These are phyloP conservation scores for Drosophila parabipectinata DNA, from an alignment of 1,140 invertebrate genomes.

Conservation along the genomic window DNA sequence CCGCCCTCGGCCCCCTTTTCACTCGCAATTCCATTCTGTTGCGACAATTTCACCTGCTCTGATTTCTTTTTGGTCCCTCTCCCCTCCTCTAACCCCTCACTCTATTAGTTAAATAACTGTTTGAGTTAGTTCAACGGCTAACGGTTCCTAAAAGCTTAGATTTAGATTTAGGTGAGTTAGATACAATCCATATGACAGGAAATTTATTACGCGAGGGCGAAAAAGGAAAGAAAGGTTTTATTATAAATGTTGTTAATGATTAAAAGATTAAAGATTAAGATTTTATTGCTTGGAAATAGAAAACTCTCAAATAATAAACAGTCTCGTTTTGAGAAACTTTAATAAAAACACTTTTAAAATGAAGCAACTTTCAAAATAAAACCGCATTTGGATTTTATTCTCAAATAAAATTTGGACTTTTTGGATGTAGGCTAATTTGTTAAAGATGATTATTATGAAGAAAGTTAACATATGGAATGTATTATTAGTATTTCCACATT, in stretches of 20 bases:
- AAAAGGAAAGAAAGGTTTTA: neutral
- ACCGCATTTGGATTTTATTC: too few relatives aligned
- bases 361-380: too few relatives aligned
- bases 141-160: conserved; percentile 33
- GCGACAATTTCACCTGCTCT: conserved; percentile 78
- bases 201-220: neutral
- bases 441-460: too few relatives aligned
- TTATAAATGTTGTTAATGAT: neutral
- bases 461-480: too few relatives aligned
- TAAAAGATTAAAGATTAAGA: too few relatives aligned
- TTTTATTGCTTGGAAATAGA: too few relatives aligned
- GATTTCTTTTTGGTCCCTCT: conserved; percentile 65
- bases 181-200: conserved; percentile 1
- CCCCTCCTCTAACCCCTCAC: conserved; percentile 1
- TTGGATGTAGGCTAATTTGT: too few relatives aligned
- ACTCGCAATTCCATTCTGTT: conserved; percentile 14
- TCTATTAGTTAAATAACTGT: conserved; percentile 74
- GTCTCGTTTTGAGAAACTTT: too few relatives aligned
- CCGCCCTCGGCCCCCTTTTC: conserved; percentile 4
- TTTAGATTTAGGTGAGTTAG: conserved; percentile 26
- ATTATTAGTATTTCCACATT: too few relatives aligned
- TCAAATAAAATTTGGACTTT: too few relatives aligned
- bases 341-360: too few relatives aligned
- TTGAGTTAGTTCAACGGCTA: conserved; percentile 43
- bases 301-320: too few relatives aligned